phyloP scores from a whole-genome alignment of 1,140 invertebrate genomes.

The Colletes latitarsis region DNA sequence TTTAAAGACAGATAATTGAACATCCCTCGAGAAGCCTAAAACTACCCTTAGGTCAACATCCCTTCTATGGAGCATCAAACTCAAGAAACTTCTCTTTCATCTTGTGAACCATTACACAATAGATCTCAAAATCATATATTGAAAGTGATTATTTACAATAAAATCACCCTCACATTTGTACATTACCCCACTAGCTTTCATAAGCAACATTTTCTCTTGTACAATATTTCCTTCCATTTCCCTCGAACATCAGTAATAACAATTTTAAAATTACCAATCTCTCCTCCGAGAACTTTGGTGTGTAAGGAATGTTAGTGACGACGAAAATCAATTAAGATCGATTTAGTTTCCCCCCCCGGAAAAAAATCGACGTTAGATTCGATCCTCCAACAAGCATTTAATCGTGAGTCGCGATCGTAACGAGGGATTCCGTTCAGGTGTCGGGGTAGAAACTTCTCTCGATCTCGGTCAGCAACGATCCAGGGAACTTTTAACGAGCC shows the following conservation, averaged over 20 bases:
- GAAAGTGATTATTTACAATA: too few relatives aligned
- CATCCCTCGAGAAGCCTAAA: too few relatives aligned
- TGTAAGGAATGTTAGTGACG: not conserved
- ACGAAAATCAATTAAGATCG: conserved; percentile 39
- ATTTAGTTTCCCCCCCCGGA: not conserved
- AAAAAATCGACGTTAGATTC: conserved; percentile 27
- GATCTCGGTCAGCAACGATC: not conserved
- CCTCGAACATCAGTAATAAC: too few relatives aligned
- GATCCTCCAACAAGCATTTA: conserved; percentile 32
- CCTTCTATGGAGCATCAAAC: too few relatives aligned
- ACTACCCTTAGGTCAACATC: too few relatives aligned
- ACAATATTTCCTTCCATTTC: not conserved
- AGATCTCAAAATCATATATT: too few relatives aligned
- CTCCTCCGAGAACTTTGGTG: not conserved
- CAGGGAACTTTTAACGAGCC: conserved; percentile 51
- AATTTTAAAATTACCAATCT: not conserved
- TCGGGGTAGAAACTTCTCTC: conserved; percentile 14
- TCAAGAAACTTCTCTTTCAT: too few relatives aligned
- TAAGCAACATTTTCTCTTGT: too few relatives aligned
- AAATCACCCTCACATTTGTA: too few relatives aligned
- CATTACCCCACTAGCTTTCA: too few relatives aligned
- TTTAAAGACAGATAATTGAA: too few relatives aligned
- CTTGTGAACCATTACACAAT: too few relatives aligned
- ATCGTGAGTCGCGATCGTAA: conserved; percentile 25
- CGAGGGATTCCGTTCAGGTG: conserved; percentile 9